phyloP scores from a whole-genome alignment of 2,888 invertebrate species.

The Polydesmus complanatus region DNA sequence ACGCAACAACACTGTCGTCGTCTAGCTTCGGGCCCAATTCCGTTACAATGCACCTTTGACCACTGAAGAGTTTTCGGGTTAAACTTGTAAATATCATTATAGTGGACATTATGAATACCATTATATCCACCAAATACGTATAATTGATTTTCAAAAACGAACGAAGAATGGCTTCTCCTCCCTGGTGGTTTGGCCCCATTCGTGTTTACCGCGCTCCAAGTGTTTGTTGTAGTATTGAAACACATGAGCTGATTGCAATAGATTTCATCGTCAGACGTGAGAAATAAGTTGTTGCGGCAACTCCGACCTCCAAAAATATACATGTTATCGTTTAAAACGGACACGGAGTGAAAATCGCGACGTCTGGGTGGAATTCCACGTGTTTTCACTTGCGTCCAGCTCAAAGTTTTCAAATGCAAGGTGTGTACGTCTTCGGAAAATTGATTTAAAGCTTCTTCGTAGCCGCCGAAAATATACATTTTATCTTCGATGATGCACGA shows the following conservation, averaged over 20 bases:
- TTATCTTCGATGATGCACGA: conserved; percentile 61
- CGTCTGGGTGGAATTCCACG: conserved; percentile 53
- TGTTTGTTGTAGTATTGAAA: conserved; percentile 52
- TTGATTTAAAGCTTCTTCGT: conserved; percentile 65
- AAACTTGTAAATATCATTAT: conserved; percentile 67
- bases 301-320: conserved; percentile 82
- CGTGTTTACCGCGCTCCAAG: conserved; percentile 51
- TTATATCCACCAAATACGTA: conserved; percentile 87
- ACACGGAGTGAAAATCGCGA: conserved; percentile 79
- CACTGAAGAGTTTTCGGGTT: conserved; percentile 31
- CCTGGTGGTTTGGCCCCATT: conserved; percentile 54
- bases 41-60: conserved; percentile 26
- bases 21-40: conserved; percentile 32
- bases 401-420: conserved; percentile 54
- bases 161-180: conserved; percentile 79
- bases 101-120: conserved; percentile 58
- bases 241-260: conserved; percentile 57
- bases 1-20: conserved; percentile 61
- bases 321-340: conserved; percentile 60
- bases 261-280: conserved; percentile 48
- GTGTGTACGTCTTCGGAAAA: conserved; percentile 67
- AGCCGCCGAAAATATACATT: conserved; percentile 86
- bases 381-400: conserved; percentile 41
- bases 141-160: conserved; percentile 58
- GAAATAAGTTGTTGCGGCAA: conserved; percentile 48